Percentiles rank a stretch among this genome's conserved stretches.
Conservation (phyloP, 2,113 vertebrate genomes). For the human (Homo sapiens) region DNA sequence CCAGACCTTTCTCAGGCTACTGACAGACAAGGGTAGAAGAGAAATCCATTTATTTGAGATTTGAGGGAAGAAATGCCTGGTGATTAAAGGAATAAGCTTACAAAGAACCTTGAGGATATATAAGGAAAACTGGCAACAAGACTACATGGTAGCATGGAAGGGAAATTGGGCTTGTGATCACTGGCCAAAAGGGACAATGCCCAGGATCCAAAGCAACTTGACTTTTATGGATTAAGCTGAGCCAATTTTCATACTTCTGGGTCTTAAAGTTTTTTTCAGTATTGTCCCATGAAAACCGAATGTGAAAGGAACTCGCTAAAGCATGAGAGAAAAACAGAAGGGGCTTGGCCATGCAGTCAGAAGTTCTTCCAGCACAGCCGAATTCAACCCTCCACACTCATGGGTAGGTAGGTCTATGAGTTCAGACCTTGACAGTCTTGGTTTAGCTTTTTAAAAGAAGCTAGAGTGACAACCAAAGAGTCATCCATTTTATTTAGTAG, state of each 20-base stretch:
- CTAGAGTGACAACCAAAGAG: slow-evolving; percentile 26
- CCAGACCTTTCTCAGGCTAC: background rate
- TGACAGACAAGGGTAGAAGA: background rate
- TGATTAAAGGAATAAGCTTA: background rate
- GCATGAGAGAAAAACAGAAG: background rate
- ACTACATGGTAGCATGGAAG: background rate
- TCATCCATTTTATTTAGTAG: slow-evolving; percentile 70
- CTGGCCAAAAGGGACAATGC: background rate
- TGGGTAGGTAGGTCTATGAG: background rate
- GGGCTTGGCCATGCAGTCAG: background rate
- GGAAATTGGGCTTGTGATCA: background rate
- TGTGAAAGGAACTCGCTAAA: slow-evolving; percentile 4
- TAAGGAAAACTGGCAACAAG: background rate
- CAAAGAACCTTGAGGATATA: background rate
- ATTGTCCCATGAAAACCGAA: slow-evolving; percentile 15
- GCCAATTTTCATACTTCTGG: background rate
- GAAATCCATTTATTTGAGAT: slow-evolving; percentile 20
- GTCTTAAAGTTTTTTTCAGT: background rate
- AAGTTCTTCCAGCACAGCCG: background rate
- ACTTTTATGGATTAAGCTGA: background rate
- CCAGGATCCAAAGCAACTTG: background rate
- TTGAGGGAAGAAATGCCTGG: background rate
- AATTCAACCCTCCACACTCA: background rate
- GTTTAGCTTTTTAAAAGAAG: slow-evolving; percentile 39
- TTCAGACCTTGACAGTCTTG: background rate